Percentiles rank a stretch among this genome's conserved stretches.
These are phyloP conservation scores for Phylloscopus trochiloides DNA, from an alignment of 2,113 vertebrate genomes.

Conservation along the genomic window DNA sequence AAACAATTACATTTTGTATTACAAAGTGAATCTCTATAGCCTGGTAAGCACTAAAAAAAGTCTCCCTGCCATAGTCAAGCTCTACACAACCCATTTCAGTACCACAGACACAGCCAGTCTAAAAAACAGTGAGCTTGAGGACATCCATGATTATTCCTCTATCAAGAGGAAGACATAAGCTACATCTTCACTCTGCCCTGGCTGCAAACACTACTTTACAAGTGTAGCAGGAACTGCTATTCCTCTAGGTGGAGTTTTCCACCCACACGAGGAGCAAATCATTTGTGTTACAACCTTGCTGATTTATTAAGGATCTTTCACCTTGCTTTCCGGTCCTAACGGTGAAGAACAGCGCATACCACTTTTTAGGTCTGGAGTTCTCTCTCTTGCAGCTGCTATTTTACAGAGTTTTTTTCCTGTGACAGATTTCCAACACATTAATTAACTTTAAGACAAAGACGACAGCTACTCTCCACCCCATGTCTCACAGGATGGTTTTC, in stretches of 20 bases:
- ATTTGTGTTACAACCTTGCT: not conserved
- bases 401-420: constrained; percentile 66
- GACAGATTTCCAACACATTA: constrained; percentile 53
- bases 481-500: not conserved
- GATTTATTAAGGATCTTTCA: constrained; percentile 41
- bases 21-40: not conserved
- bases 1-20: not conserved
- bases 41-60: not conserved
- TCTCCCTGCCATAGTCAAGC: not conserved
- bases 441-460: constrained; percentile 2
- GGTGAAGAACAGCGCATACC: not conserved
- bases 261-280: not conserved
- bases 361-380: constrained; percentile 26
- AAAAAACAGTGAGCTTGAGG: not conserved
- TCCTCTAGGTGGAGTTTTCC: not conserved
- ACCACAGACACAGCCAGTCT: not conserved
- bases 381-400: constrained; percentile 61
- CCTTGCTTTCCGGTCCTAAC: constrained; percentile 51
- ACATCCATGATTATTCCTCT: not conserved
- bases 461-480: not conserved
- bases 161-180: not conserved
- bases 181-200: not conserved
- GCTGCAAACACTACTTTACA: not conserved
- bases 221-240: not conserved
- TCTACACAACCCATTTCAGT: not conserved